Conservation (phyloP, 1,140 invertebrate species). For the Macrosteles quadrilineatus region DNA sequence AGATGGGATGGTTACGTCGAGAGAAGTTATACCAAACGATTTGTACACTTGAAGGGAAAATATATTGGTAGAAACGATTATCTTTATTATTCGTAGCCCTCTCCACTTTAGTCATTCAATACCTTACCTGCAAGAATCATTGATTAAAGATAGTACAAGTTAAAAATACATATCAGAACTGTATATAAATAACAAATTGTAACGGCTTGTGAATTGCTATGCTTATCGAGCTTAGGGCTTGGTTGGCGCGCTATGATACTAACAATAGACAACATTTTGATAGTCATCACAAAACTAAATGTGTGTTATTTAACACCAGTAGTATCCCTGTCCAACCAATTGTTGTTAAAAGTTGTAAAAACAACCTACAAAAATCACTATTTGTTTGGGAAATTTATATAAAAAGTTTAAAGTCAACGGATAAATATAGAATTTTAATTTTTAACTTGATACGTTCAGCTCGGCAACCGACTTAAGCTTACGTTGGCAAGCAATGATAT, state of each 20-base stretch:
- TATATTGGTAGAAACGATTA: background rate
- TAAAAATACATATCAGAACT: too few species aligned
- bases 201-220: constrained; percentile 13
- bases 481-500: background rate
- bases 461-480: background rate
- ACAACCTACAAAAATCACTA: too few species aligned
- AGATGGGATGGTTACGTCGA: background rate
- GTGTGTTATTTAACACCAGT: background rate
- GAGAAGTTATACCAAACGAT: constrained; percentile 18
- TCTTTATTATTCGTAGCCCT: too few species aligned
- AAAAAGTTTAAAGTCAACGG: too few species aligned
- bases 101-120: too few species aligned
- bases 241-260: background rate
- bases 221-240: constrained; percentile 1
- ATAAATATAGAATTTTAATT: too few species aligned
- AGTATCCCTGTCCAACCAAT: background rate
- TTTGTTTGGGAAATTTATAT: too few species aligned
- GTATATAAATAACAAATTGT: constrained; percentile 5
- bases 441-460: background rate
- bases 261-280: background rate
- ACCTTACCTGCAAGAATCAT: too few species aligned
- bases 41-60: constrained; percentile 23
- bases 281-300: background rate
- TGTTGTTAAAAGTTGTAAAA: background rate
- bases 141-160: too few species aligned